Evolutionary conservation across 2,797 vertebrate species (phyloP).

Genomic region (Octomys mimax): DNA sequence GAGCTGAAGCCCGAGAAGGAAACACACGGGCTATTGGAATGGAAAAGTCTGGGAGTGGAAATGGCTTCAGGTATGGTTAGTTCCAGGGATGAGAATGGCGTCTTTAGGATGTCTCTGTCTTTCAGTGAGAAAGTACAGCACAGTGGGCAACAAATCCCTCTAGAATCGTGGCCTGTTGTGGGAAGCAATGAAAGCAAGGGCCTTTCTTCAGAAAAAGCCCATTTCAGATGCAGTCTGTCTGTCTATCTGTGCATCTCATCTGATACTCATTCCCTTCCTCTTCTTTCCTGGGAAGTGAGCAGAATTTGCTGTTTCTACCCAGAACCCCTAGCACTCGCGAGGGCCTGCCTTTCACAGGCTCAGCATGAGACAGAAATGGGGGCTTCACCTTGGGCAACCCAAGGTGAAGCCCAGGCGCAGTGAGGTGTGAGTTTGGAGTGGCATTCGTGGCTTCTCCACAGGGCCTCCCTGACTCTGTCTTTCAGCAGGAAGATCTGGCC

Average conservation of each 20-base stretch:
- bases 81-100: neutral
- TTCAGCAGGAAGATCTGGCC: slow-evolving; percentile 65
- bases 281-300: neutral
- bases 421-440: neutral
- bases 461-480: neutral
- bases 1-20: neutral
- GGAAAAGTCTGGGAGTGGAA: neutral
- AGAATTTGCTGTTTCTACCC: neutral
- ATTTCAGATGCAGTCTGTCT: neutral
- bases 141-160: neutral
- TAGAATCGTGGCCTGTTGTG: neutral
- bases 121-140: neutral
- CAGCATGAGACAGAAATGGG: neutral
- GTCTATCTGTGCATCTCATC: neutral
- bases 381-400: rapidly evolving
- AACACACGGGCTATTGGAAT: neutral
- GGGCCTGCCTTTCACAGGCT: neutral
- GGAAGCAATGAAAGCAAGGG: neutral
- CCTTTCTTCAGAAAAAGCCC: neutral
- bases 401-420: rapidly evolving
- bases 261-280: neutral
- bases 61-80: neutral
- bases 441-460: too few species aligned
- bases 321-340: neutral
- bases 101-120: neutral